Evolutionary conservation across 53 echinoderm and acorn worm species (phyloP), one percentile per base, ranked within the genome.

Genomic region (Stichopus horrens): DNA sequence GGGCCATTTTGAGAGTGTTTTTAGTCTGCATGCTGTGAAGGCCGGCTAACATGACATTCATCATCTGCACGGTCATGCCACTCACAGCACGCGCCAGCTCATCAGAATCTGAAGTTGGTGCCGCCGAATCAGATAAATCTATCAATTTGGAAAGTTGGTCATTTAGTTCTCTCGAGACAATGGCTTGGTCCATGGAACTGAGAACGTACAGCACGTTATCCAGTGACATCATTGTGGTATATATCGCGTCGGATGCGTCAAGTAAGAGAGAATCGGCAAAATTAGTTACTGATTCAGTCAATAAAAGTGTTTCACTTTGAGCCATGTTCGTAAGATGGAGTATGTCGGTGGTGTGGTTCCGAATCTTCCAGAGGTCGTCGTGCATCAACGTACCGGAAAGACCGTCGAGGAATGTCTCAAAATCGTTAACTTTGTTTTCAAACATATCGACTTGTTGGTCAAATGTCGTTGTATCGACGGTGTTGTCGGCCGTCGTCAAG

Each of bases 21-120:
- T 92, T 95, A 58, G 86, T 68, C 55, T 97, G 92, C 75, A 95
- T 77, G 53, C 92, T 90, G 57, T 97, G 92, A 88, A 97, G 92
- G 16, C 91, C 78, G 13, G 90, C 83, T 6, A 94, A 63, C 65
- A 92, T 92, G 9, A 97, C 90, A 76, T 95, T 93, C 87, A 96
- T 85, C 67, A 95, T 68, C n/a, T 93, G 92, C 37, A 93, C 95
- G 63, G 93, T 95, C 83, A 96, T 91, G 16, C 84, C 74, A 79
- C 90, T 90, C 57, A 92, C 90, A 58, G 88, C 89, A 21, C 80
- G 53, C 18, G 68, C 79, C 68, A 93, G 88, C 18, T 82, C 67
- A 14, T 74, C 55, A n/a, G 90, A 88, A 11, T 91, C 82, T 0
- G 73, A 65, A 21, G 90, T 88, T 20, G 75, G 7, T 18, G 57